These are phyloP conservation scores for Anolis carolinensis DNA, from an alignment of 2,113 vertebrate species.

Conservation along the genomic window DNA sequence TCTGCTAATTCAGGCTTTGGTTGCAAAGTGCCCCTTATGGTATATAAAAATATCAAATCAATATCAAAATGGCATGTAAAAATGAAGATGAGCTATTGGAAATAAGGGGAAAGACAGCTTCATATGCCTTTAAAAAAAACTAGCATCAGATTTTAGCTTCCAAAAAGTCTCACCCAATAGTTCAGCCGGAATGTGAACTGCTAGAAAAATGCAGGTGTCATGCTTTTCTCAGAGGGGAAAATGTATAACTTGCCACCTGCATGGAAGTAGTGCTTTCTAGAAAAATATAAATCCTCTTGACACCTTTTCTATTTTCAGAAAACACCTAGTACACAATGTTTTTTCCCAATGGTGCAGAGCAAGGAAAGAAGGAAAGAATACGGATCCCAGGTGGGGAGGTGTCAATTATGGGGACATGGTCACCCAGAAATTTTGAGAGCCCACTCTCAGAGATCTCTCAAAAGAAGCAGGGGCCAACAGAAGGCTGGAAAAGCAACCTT, in stretches of 20 bases:
- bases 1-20: slow-evolving; percentile 48
- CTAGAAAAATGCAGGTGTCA: slow-evolving; percentile 9
- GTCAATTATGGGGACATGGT: no score
- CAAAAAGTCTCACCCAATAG: neutral
- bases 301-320: slow-evolving; percentile 34
- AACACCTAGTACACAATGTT: neutral
- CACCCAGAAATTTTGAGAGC: no score
- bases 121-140: neutral
- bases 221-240: neutral
- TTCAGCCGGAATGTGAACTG: neutral
- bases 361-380: neutral
- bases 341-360: neutral
- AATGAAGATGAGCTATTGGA: slow-evolving; percentile 41
- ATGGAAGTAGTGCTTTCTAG: neutral
- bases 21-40: slow-evolving; percentile 52
- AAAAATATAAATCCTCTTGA: slow-evolving; percentile 18
- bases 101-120: slow-evolving; percentile 1
- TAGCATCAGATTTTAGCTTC: neutral
- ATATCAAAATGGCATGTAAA: slow-evolving; percentile 48
- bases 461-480: no score
- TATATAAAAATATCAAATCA: slow-evolving; percentile 46
- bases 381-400: neutral
- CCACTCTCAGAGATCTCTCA: no score
- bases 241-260: neutral
- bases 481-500: no score